Evolutionary conservation across 2,888 invertebrate genomes (phyloP), one percentile per base, ranked within the genome.

Genomic region (Melieria omissa): DNA sequence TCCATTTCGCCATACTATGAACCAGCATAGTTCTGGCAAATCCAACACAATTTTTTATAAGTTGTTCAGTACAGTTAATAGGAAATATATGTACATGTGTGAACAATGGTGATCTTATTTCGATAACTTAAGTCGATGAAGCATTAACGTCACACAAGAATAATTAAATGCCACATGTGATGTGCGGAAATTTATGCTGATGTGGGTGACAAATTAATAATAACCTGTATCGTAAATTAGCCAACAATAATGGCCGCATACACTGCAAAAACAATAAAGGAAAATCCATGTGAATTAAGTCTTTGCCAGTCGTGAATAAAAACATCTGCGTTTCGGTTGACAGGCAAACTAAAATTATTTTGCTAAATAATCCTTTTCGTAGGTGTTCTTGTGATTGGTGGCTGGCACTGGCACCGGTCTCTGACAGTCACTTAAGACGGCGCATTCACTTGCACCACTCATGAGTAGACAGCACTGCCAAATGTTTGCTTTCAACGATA

Each of bases 141-240:
- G 46, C n/a, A 29, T 57, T 8, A 66, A 58, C 46, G n/a, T 12
- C 49, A 10, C 49, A 52, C 1, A 44, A 52, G 46, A 69, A 69
- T 46, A 62, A 69, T n/a, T 60, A 14, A 69, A 63, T 57, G 46
- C 47, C 57, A 57, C 44, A 16, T n/a, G 63, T 75, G 73, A 74
- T 57, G 54, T 61, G 42, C 61, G 52, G 54, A 73, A 61, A 63
- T 71, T 75, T 73, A 73, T 75, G 75, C 64, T 74, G 29, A 74
- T 73, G 71, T 75, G 77, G 78, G 66, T 82, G 83, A 82, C 82
- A 84, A 79, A 83, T 81, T 80, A 78, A 78, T 81, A 82, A 82
- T 81, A 81, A 81, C 77, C 79, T 79, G 78, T 80, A 80, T 81
- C 82, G 80, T 81, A 83, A 84, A 83, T 82, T 79, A 70, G 58